Conservation (phyloP, 2,797 vertebrate species). For the Aphelocoma californica region DNA sequence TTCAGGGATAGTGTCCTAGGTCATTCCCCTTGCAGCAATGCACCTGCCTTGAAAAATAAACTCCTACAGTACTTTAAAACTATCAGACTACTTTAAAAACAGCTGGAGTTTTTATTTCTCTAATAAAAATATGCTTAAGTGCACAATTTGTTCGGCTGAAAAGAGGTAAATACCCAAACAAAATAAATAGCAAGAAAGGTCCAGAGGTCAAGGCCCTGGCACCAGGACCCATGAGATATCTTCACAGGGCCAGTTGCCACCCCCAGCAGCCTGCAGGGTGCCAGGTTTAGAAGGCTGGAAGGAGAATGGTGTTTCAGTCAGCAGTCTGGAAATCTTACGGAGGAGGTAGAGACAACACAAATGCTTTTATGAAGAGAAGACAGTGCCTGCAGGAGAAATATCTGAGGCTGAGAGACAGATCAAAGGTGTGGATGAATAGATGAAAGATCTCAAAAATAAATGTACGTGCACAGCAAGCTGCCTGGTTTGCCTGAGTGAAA, state of each 20-base stretch:
- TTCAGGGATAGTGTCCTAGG: background rate
- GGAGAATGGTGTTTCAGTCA: background rate
- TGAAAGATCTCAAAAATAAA: slow-evolving; percentile 47
- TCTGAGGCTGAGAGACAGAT: slow-evolving; percentile 22
- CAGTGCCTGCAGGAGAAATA: background rate
- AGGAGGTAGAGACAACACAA: slow-evolving; percentile 4
- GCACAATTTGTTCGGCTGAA: background rate
- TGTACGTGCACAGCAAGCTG: background rate
- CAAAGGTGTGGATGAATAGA: slow-evolving; percentile 42
- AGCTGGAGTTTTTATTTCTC: background rate
- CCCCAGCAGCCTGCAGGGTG: rapidly evolving
- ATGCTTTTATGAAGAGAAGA: background rate
- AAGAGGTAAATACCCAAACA: background rate
- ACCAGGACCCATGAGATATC: background rate
- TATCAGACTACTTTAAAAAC: background rate
- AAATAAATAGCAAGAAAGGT: background rate
- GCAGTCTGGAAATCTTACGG: background rate
- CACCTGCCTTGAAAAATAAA: background rate
- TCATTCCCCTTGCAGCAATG: background rate
- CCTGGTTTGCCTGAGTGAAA: background rate
- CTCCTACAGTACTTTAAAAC: background rate
- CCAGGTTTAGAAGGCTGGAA: background rate
- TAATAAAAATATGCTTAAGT: background rate
- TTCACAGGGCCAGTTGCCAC: background rate
- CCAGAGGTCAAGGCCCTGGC: background rate